phyloP scores from a whole-genome alignment of 2,113 vertebrate genomes.

The Trematocara zebra region DNA sequence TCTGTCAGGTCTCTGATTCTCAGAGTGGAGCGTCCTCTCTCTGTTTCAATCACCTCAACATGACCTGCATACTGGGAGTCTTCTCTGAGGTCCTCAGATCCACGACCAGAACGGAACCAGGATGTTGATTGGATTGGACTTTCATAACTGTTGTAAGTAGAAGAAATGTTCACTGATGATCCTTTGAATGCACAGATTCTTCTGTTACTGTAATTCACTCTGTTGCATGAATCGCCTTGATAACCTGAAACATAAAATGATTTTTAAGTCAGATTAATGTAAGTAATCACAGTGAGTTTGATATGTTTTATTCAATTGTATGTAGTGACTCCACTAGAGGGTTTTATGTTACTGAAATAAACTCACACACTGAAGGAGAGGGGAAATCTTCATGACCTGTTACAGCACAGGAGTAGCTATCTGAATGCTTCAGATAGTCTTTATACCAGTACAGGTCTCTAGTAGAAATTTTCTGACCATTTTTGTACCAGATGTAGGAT shows the following conservation, averaged over 20 bases:
- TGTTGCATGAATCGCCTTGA: not conserved
- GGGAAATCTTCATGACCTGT: accelerated
- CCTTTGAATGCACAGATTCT: not conserved
- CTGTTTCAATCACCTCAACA: accelerated
- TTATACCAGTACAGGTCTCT: accelerated
- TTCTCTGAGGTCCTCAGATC: accelerated
- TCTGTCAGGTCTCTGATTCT: not conserved
- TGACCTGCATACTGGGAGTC: accelerated
- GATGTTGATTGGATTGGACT: accelerated
- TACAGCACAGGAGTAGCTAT: too few species aligned
- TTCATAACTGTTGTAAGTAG: accelerated
- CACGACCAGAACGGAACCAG: not conserved
- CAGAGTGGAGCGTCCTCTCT: accelerated
- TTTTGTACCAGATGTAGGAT: too few species aligned
- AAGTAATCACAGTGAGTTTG: too few species aligned
- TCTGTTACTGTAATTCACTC: not conserved
- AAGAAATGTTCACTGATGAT: accelerated
- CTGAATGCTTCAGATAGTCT: accelerated
- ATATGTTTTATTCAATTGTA: too few species aligned
- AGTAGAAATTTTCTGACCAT: accelerated
- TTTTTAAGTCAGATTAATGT: too few species aligned
- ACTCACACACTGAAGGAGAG: too few species aligned
- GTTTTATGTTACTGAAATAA: accelerated
- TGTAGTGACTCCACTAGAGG: accelerated
- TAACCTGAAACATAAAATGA: too few species aligned